Evolutionary conservation across 2,888 invertebrate species (phyloP), one percentile per base, ranked within the genome.

Genomic region (Oscheius sp.): DNA sequence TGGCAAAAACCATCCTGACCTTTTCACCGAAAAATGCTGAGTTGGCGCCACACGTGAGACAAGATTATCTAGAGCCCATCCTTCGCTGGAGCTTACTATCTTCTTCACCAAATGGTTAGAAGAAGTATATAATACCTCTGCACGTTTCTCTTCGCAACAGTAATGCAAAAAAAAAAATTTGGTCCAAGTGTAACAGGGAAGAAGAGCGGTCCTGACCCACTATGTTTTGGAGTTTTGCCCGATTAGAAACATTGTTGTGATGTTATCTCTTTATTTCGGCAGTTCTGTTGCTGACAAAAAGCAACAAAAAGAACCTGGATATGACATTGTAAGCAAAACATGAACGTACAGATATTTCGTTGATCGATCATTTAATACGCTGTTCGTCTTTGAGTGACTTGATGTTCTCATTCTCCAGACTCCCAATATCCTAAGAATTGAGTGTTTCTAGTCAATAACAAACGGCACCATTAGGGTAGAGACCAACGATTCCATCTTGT

Each of bases 371-470:
- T 7, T 32, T 1, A 32, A 2, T 57, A 7, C 37, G 32, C 13
- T 60, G 35, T 10, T 60, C 60, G 35, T 60, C 60, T 33, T 60
- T 60, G 37, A 60, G 60, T 2, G 60, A 10, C n/a, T 37, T 60
- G 37, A 60, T 60, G n/a, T 60, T 60, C 35, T 60, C 60, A 10
- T 60, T 35, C 10, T 60, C 60, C 60, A 60, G n/a, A 29, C 35
- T 29, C n/a, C 60, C 60, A 35, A 60, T 60, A 60, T 60, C 60
- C 60, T 60, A 37, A 35, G n/a, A 35, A 7, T 42, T 3, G 7
- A 2, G 37, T 35, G 9, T 2, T 2, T 35, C 35, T 4, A 7
- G n/a, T 4, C 35, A 60, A 60, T 10, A 37, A 35, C 2, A 35
- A 33, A 9, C 21, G 9, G 1, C 10, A 60, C 60, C 60, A 60